Evolutionary conservation across 2,888 invertebrate genomes (phyloP), one percentile per base, ranked within the genome.

Genomic region (Trissonchulus latispiculum): DNA sequence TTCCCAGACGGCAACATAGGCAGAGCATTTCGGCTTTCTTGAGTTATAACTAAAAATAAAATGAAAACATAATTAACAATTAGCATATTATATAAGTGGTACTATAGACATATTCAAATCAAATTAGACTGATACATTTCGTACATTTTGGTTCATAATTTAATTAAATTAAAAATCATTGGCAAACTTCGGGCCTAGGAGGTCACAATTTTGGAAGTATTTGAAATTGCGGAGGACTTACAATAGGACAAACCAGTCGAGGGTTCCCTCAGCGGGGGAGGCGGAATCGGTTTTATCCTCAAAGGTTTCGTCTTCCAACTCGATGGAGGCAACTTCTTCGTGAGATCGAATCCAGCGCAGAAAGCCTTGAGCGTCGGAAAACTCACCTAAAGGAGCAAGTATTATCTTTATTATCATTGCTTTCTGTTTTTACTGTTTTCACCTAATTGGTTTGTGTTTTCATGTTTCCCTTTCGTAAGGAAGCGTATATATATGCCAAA

Each of bases 221-320:
- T n/a, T 59, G 59, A 18, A 59, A 59, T n/a, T n/a, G 18, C 59
- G 59, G 3, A 28, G 48, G 59, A 80, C 80, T 80, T 72, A 80
- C 80, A 82, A 82, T 80, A 82, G 80, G 70, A 82, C 80, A 72
- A 82, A 80, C 82, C 82, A 82, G 72, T 82, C 82, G 67, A 82
- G 77, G 31, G 78, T 73, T 32, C 80, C 80, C 74, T 82, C 80
- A 72, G 80, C 78, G 36, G 82, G 82, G 36, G 78, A 79, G 23
- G 28, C 15, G 23, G 36, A 36, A 37, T 73, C 73, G 2, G 73
- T 73, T 8, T 48, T 36, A 8, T 73, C 73, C 35, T 82, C 82
- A 72, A 82, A 82, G 67, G 79, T 78, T 74, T 80, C 79, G 72
- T 82, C 82, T 23, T 80, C 81, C 73, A 82, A 75, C 71, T 82